Evolutionary conservation across 2,113 vertebrate species (phyloP), one percentile per base, ranked within the genome.

Genomic region (Ancistrus triradiatus): DNA sequence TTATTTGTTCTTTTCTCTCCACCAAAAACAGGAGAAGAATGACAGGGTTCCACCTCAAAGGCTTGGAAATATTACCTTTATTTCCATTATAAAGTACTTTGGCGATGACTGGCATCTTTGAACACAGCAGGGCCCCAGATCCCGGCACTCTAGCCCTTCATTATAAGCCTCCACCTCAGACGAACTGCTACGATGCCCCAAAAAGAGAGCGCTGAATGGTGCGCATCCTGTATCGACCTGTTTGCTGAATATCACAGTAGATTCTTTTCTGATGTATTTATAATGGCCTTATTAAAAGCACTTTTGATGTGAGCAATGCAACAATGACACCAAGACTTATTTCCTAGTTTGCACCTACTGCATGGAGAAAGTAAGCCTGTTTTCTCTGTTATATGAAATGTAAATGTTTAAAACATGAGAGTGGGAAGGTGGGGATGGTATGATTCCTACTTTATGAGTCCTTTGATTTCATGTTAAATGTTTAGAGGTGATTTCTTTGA

Each of bases 201-300:
- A 82, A 82, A 82, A 84, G 81, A 83, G 81, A 82, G 74, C 77
- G 75, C 72, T 84, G 86, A 85, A 81, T 55, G 73, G 63, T 70
- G 72, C 58, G 81, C 81, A 85, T 88, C 85, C 87, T 87, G 85
- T 85, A 86, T 89, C 86, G 87, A 88, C 86, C 83, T 87, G 84
- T 86, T 87, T 87, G 80, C 78, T 79, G 86, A 86, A 89, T 86
- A 85, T 77, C 77, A 80, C 74, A 89, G 83, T 78, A 78, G 77
- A 78, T 83, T 81, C 63, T 85, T 87, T 74, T 87, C 82, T 84
- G 84, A 87, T 87, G 79, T 85, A 86, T 89, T 85, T 87, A 86
- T 85, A 85, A 87, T 87, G 80, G 80, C 70, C 82, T 87, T 81
- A 87, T 89, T 87, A 87, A 86, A 87, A 82, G 72, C 44, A 60